These are phyloP conservation scores for Oenanthe melanoleuca DNA, from an alignment of 2,113 vertebrate genomes.

Conservation along the genomic window DNA sequence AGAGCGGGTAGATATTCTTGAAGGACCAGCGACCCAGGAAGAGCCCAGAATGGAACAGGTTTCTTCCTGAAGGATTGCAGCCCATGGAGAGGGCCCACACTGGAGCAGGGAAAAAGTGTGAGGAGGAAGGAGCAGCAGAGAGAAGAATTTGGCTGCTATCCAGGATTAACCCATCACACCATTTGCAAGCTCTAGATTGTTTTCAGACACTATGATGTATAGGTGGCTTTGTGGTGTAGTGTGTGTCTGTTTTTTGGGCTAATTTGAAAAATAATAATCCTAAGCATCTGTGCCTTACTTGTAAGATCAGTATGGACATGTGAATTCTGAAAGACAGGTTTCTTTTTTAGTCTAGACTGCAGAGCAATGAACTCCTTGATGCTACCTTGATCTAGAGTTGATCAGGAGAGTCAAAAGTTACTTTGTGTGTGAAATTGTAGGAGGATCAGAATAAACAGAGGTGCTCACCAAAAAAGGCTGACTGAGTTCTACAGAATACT, in stretches of 20 bases:
- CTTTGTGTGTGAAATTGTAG: background rate
- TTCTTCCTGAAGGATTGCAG: background rate
- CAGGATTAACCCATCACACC: background rate
- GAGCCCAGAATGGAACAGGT: background rate
- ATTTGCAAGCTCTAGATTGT: background rate
- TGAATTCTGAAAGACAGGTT: background rate
- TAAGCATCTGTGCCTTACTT: background rate
- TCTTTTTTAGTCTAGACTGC: background rate
- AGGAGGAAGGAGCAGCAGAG: background rate
- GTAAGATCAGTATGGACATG: background rate
- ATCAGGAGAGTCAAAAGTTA: background rate
- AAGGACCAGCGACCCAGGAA: background rate
- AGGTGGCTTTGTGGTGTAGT: background rate
- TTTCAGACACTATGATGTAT: background rate
- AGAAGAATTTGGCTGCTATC: background rate
- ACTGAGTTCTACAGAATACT: background rate
- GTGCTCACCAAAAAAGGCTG: background rate
- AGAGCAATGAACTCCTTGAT: background rate
- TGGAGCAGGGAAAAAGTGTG: background rate
- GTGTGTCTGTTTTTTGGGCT: accelerated
- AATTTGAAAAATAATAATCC: background rate
- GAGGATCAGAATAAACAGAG: background rate
- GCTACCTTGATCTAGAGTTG: background rate
- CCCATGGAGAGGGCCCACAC: background rate
- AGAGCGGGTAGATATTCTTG: background rate